Evolutionary conservation across 2,113 vertebrate species (phyloP).

Genomic region (Speoplatyrhinus poulsoni): DNA sequence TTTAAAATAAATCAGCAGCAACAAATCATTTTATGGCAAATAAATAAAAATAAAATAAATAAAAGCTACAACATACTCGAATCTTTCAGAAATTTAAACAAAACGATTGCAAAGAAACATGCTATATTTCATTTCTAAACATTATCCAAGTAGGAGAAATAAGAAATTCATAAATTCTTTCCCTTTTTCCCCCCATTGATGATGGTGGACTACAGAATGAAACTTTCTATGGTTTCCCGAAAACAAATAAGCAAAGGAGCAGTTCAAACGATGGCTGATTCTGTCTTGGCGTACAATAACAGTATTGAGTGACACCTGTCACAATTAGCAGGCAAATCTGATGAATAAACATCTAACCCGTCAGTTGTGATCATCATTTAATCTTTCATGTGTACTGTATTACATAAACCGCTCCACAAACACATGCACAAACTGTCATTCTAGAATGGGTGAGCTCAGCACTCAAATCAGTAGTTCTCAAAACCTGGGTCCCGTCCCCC

Average conservation of each 20-base stretch:
- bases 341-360: conserved; percentile 50
- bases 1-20: background rate
- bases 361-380: conserved; percentile 62
- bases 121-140: background rate
- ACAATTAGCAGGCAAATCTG: conserved; percentile 39
- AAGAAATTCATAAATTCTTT: background rate
- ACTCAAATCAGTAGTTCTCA: conserved; percentile 19
- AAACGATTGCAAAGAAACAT: conserved; percentile 18
- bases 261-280: conserved; percentile 7
- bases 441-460: conserved; percentile 5
- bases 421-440: conserved; percentile 62
- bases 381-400: conserved; percentile 27
- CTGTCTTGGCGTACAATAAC: conserved; percentile 42
- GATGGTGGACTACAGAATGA: conserved; percentile 13
- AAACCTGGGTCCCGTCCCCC: background rate
- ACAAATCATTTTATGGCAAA: background rate
- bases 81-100: conserved; percentile 25
- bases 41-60: no score
- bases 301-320: conserved; percentile 13
- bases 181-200: background rate
- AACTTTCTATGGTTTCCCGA: background rate
- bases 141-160: background rate
- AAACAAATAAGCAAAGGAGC: conserved; percentile 1
- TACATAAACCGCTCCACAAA: conserved; percentile 53
- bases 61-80: background rate